Base-by-base conservation (phyloP, 2,113 vertebrate genomes). In the Gallinago undulata region DNA sequence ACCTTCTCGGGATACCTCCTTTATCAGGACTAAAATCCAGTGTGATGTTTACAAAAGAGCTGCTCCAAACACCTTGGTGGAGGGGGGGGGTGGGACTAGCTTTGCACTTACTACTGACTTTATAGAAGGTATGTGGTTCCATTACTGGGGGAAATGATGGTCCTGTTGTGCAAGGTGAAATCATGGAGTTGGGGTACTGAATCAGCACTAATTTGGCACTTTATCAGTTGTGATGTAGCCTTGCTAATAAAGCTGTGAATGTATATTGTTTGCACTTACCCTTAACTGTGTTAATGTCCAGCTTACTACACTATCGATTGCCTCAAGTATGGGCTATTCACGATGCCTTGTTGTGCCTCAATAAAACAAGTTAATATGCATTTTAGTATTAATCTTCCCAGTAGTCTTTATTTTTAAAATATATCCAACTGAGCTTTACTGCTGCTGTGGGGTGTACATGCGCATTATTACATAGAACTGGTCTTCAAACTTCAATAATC, bases 1-100 rank as follows among this genome's bases (percentile, higher is more conserved):
- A 99, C 99, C 22, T 99, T 99, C 91, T 99, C 99, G 10, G 99
- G 99, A 93, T 99, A 99, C 96, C 98, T 99, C 88, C 98, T 99
- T 75, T 99, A 99, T 97, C 99, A 99, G 97, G 99, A 99, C 97
- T 99, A 98, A 99, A 95, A 87, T 95, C 91, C 93, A 84, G 92
- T 96, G 79, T 27, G 48, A 84, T 89, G 91, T 96, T 97, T 97
- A 95, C 96, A 95, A 37, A 96, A 83, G 81, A 94, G 89, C 92
- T 93, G 85, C 83, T 98, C 97, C 90, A 84, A 72, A 93, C 94
- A 93, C 93, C 64, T 92, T 97, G 95, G 96, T 97, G 96, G 88
- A 93, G 92, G 92, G 94, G 41, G 41, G 41, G 95, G 92, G 84
- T 94, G 93, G 89, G 92, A 93, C 60, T 95, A 91, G 93, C 94